A percentile compares a stretch with the other conserved stretches of the same genome.
phyloP scores from a whole-genome alignment of 2,113 vertebrate genomes.

The Cheilinus undulatus region DNA sequence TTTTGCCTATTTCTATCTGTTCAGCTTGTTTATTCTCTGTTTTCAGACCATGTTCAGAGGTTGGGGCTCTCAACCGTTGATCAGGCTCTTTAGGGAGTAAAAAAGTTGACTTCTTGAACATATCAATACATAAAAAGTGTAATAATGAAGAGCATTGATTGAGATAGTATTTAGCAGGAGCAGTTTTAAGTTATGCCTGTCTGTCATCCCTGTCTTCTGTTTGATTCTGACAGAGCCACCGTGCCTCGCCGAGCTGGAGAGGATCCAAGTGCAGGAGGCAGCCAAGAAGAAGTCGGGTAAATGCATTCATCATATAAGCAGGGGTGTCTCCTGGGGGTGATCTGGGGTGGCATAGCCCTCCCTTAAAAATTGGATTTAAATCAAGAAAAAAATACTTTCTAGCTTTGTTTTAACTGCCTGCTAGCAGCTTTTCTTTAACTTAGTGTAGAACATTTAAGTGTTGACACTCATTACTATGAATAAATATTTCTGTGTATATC shows the following conservation, averaged over 20 bases:
- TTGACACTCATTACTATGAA: too few species aligned
- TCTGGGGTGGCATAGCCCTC: background rate
- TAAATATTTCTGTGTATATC: too few species aligned
- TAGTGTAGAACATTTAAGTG: too few species aligned
- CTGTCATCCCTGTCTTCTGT: slow-evolving; percentile 57
- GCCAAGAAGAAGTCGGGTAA: slow-evolving; percentile 89
- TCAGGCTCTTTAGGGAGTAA: slow-evolving; percentile 35
- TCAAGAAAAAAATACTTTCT: too few species aligned
- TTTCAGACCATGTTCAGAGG: slow-evolving; percentile 32
- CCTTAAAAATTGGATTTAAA: too few species aligned
- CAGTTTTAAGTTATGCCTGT: slow-evolving; percentile 10
- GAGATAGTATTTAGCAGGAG: slow-evolving; percentile 57
- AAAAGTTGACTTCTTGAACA: slow-evolving; percentile 57
- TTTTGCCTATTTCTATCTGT: slow-evolving; percentile 36
- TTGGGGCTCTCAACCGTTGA: slow-evolving; percentile 44
- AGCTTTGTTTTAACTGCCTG: too few species aligned
- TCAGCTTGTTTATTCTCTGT: slow-evolving; percentile 18
- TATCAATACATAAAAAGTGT: slow-evolving; percentile 56
- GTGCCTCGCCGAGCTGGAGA: slow-evolving; percentile 94
- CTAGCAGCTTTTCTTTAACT: too few species aligned
- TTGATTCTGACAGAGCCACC: slow-evolving; percentile 88
- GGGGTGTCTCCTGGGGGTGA: background rate
- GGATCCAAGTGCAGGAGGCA: slow-evolving; percentile 93
- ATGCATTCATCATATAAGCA: slow-evolving; percentile 16
- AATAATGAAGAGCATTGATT: slow-evolving; percentile 66